Evolutionary conservation across 2,888 invertebrate genomes (phyloP), one percentile per base, ranked within the genome.

Genomic region (Scaptomyza parva): DNA sequence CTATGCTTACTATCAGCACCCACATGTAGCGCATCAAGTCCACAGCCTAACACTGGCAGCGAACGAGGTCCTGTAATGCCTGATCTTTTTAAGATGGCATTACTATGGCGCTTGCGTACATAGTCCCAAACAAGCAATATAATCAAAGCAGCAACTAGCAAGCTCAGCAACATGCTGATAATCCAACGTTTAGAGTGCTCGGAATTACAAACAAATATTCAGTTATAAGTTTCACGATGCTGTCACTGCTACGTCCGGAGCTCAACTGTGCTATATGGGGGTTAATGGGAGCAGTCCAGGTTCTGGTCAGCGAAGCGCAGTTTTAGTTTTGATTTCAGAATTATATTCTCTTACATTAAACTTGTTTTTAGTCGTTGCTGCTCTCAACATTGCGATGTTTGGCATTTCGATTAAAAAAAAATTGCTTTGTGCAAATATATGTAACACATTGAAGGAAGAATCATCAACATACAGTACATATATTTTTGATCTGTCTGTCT

Each of bases 71-170:
- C 86, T 0, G 41, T 53, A n/a, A 87, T 79, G 4, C 71, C 40
- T 4, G 77, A 83, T 45, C 53, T 70, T 0, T 37, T 12, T 1
- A 88, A 66, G 2, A 47, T 47, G 0, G 33, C 48, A n/a, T 50
- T 51, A 3, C 77, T 73, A 4, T 77, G 69, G 1, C 70, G 69
- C 51, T 85, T 87, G 22, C 61, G 65, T 18, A 39, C 28, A 59
- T 66, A 81, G 63, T 87, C 86, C 88, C 86, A 87, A 52, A n/a
- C 18, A 18, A 88, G 39, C 24, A 88, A 47, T 50, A 72, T 48
- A 45, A 67, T 70, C 37, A 86, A 24, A 18, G 67, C n/a, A 26
- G 54, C 72, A 40, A 55, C 35, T 24, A 79, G 12, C 40, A 83
- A 57, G 70, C 76, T 63, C 51, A 85, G 57, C 69, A 62, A 58